A percentile compares a stretch with the other conserved stretches of the same genome.
These are phyloP conservation scores for Rhagonycha fulva DNA, from an alignment of 2,888 invertebrate genomes.

Conservation along the genomic window DNA sequence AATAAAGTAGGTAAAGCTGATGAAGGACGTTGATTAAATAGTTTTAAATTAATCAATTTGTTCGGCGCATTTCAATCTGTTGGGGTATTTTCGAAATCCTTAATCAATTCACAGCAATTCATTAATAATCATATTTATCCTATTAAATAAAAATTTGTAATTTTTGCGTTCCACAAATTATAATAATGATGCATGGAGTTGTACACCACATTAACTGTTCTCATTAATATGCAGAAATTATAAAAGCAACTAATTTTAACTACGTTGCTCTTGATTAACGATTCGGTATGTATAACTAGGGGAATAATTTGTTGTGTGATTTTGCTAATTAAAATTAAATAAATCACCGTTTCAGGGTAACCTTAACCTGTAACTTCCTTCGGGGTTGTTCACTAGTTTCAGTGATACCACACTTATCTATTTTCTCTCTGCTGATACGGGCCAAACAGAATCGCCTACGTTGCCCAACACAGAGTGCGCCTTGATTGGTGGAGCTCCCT, in stretches of 20 bases:
- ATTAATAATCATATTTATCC: not conserved
- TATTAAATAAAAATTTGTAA: not conserved
- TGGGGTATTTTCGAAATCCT: not conserved
- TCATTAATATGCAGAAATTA: not conserved
- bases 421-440: not conserved
- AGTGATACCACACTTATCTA: not conserved
- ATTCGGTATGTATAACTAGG: not conserved
- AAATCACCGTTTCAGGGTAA: not conserved
- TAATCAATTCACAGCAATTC: not conserved
- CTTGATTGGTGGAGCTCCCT: not conserved
- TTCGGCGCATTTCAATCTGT: not conserved
- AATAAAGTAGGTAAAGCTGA: not conserved
- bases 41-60: not conserved
- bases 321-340: not conserved
- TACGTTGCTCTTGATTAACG: not conserved
- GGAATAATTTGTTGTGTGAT: not conserved
- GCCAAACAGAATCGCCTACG: not conserved
- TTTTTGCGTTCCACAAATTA: not conserved
- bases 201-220: not conserved
- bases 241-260: not conserved
- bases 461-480: not conserved
- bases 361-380: not conserved
- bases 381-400: not conserved
- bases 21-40: not conserved
- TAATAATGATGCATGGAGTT: not conserved